phyloP scores from a whole-genome alignment of 2,113 vertebrate genomes.

The Sialia sialis region DNA sequence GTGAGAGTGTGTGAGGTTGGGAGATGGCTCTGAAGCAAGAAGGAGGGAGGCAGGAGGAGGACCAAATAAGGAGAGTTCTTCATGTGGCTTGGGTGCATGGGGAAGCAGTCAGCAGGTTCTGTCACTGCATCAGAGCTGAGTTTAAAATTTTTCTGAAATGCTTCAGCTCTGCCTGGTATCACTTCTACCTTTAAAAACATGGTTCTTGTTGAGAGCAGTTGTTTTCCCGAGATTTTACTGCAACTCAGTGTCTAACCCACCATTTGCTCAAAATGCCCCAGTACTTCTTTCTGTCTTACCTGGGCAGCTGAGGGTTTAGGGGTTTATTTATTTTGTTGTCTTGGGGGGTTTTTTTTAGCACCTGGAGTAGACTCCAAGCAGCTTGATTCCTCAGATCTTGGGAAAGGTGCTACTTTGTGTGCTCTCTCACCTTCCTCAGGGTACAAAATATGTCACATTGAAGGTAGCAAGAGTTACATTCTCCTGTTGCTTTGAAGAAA shows the following conservation, averaged over 20 bases:
- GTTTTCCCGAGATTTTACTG: neutral
- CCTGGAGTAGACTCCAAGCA: neutral
- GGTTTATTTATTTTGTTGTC: too few species aligned
- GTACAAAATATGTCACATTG: neutral
- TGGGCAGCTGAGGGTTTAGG: neutral
- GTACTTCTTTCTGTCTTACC: neutral
- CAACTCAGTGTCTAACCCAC: neutral
- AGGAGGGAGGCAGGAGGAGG: neutral
- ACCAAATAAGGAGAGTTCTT: neutral
- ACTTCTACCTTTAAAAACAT: neutral
- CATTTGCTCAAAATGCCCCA: neutral
- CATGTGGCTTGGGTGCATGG: neutral
- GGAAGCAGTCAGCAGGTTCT: neutral
- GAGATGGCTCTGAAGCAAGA: neutral
- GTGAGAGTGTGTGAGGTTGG: neutral
- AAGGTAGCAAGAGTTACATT: neutral
- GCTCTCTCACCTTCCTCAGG: neutral
- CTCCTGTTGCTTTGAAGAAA: neutral
- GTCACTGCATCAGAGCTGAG: neutral
- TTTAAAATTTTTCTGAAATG: neutral
- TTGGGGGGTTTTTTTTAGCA: neutral
- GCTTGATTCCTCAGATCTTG: neutral
- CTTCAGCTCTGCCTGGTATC: neutral
- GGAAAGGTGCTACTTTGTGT: accelerated
- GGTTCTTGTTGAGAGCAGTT: neutral